Base-by-base conservation (phyloP, 2,797 vertebrate genomes). In the Xenentodon cancila region DNA sequence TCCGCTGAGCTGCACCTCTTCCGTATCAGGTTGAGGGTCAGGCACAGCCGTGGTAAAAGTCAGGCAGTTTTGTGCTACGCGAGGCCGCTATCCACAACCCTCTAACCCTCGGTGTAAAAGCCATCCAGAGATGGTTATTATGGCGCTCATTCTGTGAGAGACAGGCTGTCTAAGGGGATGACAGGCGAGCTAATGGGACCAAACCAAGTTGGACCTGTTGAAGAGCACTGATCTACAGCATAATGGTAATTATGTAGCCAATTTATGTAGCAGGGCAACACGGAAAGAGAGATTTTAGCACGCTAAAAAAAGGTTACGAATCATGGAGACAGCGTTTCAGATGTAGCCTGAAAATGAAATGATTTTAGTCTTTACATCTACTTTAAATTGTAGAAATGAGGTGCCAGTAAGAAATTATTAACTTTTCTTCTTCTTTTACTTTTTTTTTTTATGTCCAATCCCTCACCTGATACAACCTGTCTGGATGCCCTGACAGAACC, bases 11-110 rank as follows among this genome's bases (percentile, higher is more conserved):
- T 25, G 25, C 25, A 25, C 3, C 25, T 25, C 25, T 3, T 25
- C 3, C 3, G 25, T 25, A 25, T 25, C 25, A 25, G 25, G 3
- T 25, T 25, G 3, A 25, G 25, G 25, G 25, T 25, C 25, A 25
- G 25, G 25, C 25, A 25, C 25, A 25, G 25, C 25, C 25, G 25
- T 25, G 25, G 25, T 25, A 25, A 25, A 25, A 25, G 25, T 25
- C 25, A 25, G 25, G 75, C 81, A 56, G 79, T 84, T 87, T 84
- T 75, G 62, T 57, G 67, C 87, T 88, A 84, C 58, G 82, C 82
- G 89, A 89, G 85, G 60, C 32, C 65, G 84, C 80, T 84, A 86
- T 87, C 84, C 73, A 77, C 86, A 89, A 81, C 82, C 77, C 84
- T 85, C 73, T 46, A 81, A 87, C 73, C 83, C 82, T 65, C 25